A percentile compares a stretch with the other conserved stretches of the same genome.
These are phyloP conservation scores for Clarias pachynema DNA, from an alignment of 2,797 vertebrate species.

Conservation along the genomic window DNA sequence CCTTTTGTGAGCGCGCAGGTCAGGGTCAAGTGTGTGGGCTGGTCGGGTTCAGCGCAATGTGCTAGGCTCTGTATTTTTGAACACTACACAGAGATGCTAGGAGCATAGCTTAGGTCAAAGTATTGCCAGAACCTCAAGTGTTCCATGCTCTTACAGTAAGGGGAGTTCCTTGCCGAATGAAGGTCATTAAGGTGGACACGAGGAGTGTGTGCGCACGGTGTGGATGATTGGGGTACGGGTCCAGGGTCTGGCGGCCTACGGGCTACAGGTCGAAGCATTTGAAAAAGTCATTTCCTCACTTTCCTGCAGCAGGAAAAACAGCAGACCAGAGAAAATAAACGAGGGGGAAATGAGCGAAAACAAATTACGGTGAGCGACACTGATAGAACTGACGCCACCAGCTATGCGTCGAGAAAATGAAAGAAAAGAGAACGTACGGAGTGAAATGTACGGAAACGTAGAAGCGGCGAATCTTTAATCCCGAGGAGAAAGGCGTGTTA, in stretches of 20 bases:
- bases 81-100: constrained; percentile 40
- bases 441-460: not conserved
- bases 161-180: constrained; percentile 32
- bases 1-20: constrained; percentile 39
- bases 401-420: constrained; percentile 25
- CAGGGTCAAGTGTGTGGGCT: constrained; percentile 55
- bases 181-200: constrained; percentile 48
- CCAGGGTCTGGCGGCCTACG: constrained; percentile 51
- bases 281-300: constrained; percentile 69
- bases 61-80: constrained; percentile 8
- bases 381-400: constrained; percentile 54
- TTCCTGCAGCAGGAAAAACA: constrained; percentile 65
- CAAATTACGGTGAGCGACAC: constrained; percentile 61
- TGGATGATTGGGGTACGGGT: constrained; percentile 50
- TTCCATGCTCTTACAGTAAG: constrained; percentile 38
- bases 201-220: constrained; percentile 40
- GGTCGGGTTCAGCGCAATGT: constrained; percentile 41
- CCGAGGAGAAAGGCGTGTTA: not conserved
- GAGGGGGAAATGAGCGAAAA: constrained; percentile 59
- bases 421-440: not conserved
- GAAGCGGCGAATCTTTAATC: not conserved
- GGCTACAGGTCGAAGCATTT: constrained; percentile 60
- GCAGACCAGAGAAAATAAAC: constrained; percentile 67
- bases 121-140: constrained; percentile 24
- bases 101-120: constrained; percentile 50